phyloP scores from a whole-genome alignment of 2,113 vertebrate species.

The Saccopteryx leptura region DNA sequence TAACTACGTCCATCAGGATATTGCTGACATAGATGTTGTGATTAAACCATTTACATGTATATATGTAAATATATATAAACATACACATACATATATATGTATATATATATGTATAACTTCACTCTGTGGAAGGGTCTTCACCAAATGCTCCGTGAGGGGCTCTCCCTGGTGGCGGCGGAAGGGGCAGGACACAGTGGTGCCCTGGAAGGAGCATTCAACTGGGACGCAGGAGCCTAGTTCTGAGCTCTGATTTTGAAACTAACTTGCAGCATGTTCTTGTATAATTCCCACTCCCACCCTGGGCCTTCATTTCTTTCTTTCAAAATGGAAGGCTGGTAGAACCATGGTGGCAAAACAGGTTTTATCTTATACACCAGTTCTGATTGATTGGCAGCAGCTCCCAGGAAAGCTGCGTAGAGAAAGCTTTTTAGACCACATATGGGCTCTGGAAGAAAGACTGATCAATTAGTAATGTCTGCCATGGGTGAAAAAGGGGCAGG shows the following conservation, averaged over 20 bases:
- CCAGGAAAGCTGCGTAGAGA: background rate
- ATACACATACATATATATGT: too few relatives aligned
- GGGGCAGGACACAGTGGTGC: background rate
- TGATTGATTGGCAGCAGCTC: background rate
- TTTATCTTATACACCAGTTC: background rate
- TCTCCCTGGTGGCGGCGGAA: background rate
- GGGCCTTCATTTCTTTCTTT: background rate
- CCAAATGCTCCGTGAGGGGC: background rate
- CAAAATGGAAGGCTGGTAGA: background rate
- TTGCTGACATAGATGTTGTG: background rate
- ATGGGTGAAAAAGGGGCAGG: background rate
- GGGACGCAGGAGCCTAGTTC: background rate
- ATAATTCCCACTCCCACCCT: background rate
- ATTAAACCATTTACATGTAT: background rate
- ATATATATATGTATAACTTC: background rate
- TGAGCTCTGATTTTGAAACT: background rate
- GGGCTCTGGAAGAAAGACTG: background rate
- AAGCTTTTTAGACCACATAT: background rate
- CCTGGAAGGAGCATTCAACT: rapidly evolving
- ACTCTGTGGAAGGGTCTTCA: background rate
- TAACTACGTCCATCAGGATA: background rate
- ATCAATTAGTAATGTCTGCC: background rate
- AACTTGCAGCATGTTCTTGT: background rate
- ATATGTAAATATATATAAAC: too few relatives aligned
- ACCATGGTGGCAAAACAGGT: background rate